Conservation (phyloP, 2,888 invertebrate genomes). For the Bunonema sp. region DNA sequence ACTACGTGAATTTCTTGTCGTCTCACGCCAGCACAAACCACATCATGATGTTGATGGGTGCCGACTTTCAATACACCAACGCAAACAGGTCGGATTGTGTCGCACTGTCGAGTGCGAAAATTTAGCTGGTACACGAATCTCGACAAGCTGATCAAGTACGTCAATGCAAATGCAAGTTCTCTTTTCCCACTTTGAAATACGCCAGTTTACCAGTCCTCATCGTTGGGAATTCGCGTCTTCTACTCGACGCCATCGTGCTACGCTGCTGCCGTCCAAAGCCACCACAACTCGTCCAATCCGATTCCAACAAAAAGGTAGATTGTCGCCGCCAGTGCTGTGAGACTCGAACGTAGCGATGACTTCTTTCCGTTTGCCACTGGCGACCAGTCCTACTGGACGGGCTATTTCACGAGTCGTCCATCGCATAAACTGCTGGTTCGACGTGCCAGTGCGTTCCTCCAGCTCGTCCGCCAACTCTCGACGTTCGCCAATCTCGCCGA, state of each 20-base stretch:
- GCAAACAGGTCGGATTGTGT: not conserved
- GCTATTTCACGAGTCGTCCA: slow-evolving; percentile 53
- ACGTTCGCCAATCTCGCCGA: slow-evolving; percentile 13
- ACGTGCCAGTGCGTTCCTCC: slow-evolving; percentile 46
- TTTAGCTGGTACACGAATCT: slow-evolving; percentile 68
- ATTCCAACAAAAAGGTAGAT: too few species aligned
- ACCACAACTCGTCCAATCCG: too few species aligned
- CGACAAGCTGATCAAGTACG: slow-evolving; percentile 70
- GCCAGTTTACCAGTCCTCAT: not conserved
- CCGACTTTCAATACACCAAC: slow-evolving; percentile 65
- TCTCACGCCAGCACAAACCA: slow-evolving; percentile 58
- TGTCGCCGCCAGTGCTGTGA: too few species aligned
- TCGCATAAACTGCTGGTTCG: slow-evolving; percentile 48
- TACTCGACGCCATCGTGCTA: slow-evolving; percentile 54
- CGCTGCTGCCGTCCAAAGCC: slow-evolving; percentile 18
- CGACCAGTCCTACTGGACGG: slow-evolving; percentile 78
- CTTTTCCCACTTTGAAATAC: too few species aligned
- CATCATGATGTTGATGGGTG: slow-evolving; percentile 70
- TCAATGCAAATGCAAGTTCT: slow-evolving; percentile 47
- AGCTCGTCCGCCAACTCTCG: too few species aligned
- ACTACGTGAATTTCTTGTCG: too few species aligned
- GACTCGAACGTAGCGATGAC: too few species aligned
- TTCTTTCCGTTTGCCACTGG: slow-evolving; percentile 77
- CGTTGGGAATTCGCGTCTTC: slow-evolving; percentile 46
- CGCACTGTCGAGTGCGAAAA: too few species aligned